Evolutionary conservation across 2,797 vertebrate genomes (phyloP), one percentile per base, ranked within the genome.

Genomic region (Mallotus villosus): DNA sequence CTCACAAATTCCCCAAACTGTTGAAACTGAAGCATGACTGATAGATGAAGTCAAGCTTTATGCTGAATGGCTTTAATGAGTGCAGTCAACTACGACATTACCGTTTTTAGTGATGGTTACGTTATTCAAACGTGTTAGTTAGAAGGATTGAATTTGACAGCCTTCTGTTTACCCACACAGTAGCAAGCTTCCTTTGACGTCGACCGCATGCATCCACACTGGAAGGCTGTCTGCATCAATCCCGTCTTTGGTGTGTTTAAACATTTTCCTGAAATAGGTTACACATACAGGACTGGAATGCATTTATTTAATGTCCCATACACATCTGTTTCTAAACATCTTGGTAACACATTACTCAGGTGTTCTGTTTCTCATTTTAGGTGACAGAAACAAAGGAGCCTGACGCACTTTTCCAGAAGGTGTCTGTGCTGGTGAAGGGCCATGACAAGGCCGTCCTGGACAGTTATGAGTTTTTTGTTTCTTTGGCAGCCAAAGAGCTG

Each of bases 381-480:
- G 88, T 98, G 67, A 93, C 92, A 0, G 51, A 94, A 82, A 96
- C 94, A 74, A 93, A 97, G 12, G 95, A 98, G 72, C 94, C 95
- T 0, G 97, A 99, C 82, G 82, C 74, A 0, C 87, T 99, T 51
- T 95, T 95, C 77, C 96, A 95, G 91, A 95, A 88, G 71, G 79
- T 99, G 73, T 92, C 91, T 0, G 83, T 99, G 81, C 81, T 95
- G 87, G 95, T 97, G 70, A 99, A 99, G 91, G 91, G 95, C 77
- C 97, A 99, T 0, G 97, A 98, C 86, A 92, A 77, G 73, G 84
- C 95, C 0, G 97, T 99, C 25, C 83, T 99, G 90, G 94, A 99
- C 88, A 99, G 98, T 85, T 99, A 97, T 1, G 95, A 99, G 78
- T 95, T 94, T 73, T 99, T 99, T 63, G 94, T 92, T 2, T 90